Percentiles rank a stretch among this genome's conserved stretches.
Conservation (phyloP, 2,888 invertebrate species). For the Anticlea derivata region DNA sequence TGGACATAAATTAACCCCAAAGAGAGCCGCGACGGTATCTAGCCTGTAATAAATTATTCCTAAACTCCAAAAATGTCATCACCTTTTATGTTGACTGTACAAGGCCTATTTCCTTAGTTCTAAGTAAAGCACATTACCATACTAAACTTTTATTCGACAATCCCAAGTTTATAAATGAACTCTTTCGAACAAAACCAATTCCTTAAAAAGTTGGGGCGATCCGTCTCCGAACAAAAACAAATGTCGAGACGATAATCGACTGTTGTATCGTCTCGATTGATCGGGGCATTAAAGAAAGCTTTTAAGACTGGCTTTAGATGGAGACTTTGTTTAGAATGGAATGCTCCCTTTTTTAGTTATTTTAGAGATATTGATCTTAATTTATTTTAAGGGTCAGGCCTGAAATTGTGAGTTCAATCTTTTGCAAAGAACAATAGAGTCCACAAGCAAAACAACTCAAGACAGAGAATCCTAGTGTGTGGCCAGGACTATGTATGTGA, state of each 20-base stretch:
- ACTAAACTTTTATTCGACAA: background rate
- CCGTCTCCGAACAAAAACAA: slow-evolving; percentile 38
- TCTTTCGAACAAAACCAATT: slow-evolving; percentile 28
- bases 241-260: slow-evolving; percentile 38
- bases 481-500: too few species aligned
- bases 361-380: too few species aligned
- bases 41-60: too few species aligned
- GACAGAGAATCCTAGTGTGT: too few species aligned
- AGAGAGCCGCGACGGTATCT: too few species aligned
- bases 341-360: background rate
- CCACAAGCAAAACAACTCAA: too few species aligned
- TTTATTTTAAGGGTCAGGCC: too few species aligned
- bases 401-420: too few species aligned
- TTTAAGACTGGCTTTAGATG: slow-evolving; percentile 27
- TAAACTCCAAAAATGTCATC: too few species aligned
- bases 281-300: slow-evolving; percentile 33
- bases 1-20: too few species aligned
- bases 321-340: slow-evolving; percentile 9
- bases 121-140: slow-evolving; percentile 8
- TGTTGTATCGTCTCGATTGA: slow-evolving; percentile 38
- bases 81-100: too few species aligned
- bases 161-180: slow-evolving; percentile 27
- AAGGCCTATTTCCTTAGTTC: background rate
- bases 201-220: slow-evolving; percentile 33
- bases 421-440: too few species aligned